phyloP scores from a whole-genome alignment of 2,888 invertebrate species.

The Trichopria drosophilae region DNA sequence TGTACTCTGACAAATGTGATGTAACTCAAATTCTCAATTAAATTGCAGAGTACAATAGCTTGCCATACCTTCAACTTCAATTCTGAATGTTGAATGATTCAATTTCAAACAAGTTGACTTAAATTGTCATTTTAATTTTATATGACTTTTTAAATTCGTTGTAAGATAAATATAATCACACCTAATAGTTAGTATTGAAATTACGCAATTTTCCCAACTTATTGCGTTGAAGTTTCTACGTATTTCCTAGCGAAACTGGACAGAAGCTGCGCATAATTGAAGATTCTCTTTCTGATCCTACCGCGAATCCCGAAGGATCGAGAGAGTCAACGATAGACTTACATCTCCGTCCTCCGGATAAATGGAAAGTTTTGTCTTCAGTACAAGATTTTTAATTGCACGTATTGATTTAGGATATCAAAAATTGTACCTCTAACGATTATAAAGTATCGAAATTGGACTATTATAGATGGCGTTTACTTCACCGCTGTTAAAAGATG shows the following conservation, averaged over 20 bases:
- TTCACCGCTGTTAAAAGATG: too few species aligned
- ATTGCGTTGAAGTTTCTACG: too few species aligned
- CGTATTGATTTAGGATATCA: background rate
- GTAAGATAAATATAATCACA: too few species aligned
- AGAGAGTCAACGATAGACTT: slow-evolving; percentile 49
- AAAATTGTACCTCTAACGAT: slow-evolving; percentile 29
- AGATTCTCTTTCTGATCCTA: slow-evolving; percentile 53
- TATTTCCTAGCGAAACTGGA: too few species aligned
- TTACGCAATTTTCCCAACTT: too few species aligned
- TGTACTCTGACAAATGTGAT: too few species aligned
- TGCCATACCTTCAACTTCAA: too few species aligned
- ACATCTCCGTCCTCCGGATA: slow-evolving; percentile 38
- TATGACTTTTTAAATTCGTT: background rate
- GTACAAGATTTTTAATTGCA: slow-evolving; percentile 7
- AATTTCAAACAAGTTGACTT: background rate
- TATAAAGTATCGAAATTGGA: slow-evolving; percentile 14
- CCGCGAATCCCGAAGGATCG: slow-evolving; percentile 45
- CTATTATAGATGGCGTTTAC: too few species aligned
- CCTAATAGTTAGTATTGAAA: too few species aligned
- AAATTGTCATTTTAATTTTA: too few species aligned
- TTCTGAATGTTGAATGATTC: background rate
- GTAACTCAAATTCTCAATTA: too few species aligned
- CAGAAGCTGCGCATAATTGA: slow-evolving; percentile 45
- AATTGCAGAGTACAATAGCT: too few species aligned
- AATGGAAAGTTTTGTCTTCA: slow-evolving; percentile 45